Evolutionary conservation across 2,888 invertebrate species (phyloP), one percentile per base, ranked within the genome.

Genomic region (Gibbula magus): DNA sequence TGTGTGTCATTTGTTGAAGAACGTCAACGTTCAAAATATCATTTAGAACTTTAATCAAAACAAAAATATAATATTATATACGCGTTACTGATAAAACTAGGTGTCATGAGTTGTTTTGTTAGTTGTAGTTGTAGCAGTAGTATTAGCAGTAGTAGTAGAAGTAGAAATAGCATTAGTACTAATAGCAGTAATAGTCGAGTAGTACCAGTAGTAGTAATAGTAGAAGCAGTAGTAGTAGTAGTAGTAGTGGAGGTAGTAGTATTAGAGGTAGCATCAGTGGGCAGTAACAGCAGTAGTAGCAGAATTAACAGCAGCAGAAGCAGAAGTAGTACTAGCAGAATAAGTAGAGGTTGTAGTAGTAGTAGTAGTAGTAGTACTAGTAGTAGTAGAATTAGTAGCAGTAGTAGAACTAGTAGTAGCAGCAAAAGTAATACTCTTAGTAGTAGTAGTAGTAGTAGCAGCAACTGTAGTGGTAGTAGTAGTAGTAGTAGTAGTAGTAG

Each of bases 351-450:
- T 51, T 52, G 52, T 20, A 75, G 75, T n/a, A 75, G 25, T 51
- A 75, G 75, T n/a, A 51, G 75, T 75, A 51, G 75, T 75, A 75
- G 75, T 51, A 51, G 75, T 51, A 75, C 52, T 53, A 51, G 75
- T 29, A 75, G 53, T 52, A 75, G 51, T 51, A 75, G 52, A 25
- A 51, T 2, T 53, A 52, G 75, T 29, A 51, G 53, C 29, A 75
- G 75, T n/a, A 75, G 75, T 53, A 20, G 75, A 25, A 20, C 52
- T 75, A 75, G 52, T 75, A 51, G 32, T 16, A 70, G 70, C 0
- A 32, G 32, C 0, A 70, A 35, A 35, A 70, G 70, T 32, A 70
- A 10, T 70, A 45, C 10, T 45, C 5, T 7, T 45, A 45, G 61
- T 61, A 18, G 61, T 16, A 18, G 61, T 61, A 18, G 61, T 61